These are phyloP conservation scores for Asbolus verrucosus DNA, from an alignment of 1,140 invertebrate species.

Conservation along the genomic window DNA sequence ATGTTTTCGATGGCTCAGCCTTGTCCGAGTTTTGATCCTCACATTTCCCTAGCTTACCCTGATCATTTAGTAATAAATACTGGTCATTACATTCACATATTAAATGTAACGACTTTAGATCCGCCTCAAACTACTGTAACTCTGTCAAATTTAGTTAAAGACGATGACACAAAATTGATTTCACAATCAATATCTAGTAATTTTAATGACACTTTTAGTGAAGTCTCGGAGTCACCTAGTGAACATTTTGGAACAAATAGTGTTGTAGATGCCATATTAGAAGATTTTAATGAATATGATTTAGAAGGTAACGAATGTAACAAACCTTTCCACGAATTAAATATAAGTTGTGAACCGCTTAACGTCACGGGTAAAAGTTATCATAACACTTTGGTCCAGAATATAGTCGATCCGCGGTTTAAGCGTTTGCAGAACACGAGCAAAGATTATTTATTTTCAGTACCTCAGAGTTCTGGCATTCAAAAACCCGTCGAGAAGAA, in stretches of 20 bases:
- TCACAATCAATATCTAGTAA: conserved; percentile 36
- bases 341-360: conserved; percentile 65
- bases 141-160: conserved; percentile 49
- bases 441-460: conserved; percentile 62
- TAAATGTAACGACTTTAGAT: conserved; percentile 58
- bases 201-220: conserved; percentile 60
- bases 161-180: conserved; percentile 51
- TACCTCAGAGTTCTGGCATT: conserved; percentile 57
- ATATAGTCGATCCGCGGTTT: conserved; percentile 62
- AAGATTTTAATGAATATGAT: conserved; percentile 65
- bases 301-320: conserved; percentile 62
- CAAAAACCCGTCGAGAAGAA: conserved; percentile 60
- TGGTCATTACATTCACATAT: conserved; percentile 63
- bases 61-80: conserved; percentile 65
- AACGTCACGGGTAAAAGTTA: conserved; percentile 65
- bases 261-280: conserved; percentile 62
- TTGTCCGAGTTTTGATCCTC: conserved; percentile 59
- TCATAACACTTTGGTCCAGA: conserved; percentile 64
- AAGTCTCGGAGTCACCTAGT: conserved; percentile 61
- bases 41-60: conserved; percentile 62
- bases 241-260: conserved; percentile 62
- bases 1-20: conserved; percentile 62
- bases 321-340: conserved; percentile 65
- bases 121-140: conserved; percentile 46
- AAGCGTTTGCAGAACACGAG: conserved; percentile 60